These are phyloP conservation scores for Melanophora roralis DNA, from an alignment of 2,888 invertebrate species.

Conservation along the genomic window DNA sequence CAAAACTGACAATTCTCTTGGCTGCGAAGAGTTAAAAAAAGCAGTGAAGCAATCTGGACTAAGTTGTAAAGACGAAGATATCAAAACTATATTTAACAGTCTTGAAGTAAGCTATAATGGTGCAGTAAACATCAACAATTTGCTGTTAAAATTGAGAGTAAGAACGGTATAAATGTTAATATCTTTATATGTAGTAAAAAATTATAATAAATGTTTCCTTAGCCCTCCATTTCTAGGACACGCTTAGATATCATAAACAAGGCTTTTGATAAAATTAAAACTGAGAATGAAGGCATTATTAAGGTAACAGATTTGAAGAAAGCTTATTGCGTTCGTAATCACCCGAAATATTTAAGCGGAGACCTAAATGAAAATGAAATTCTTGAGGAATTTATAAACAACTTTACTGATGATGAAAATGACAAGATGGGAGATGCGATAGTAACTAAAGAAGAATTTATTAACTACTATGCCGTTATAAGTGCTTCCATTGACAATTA, in stretches of 20 bases:
- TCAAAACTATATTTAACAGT: constrained; percentile 71
- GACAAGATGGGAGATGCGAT: constrained; percentile 80
- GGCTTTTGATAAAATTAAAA: constrained; percentile 91
- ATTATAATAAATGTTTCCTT: constrained; percentile 63
- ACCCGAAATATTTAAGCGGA: constrained; percentile 91
- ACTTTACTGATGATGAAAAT: constrained; percentile 84
- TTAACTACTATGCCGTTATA: constrained; percentile 95
- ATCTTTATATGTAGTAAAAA: neutral
- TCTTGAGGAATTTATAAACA: constrained; percentile 86
- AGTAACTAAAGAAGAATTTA: constrained; percentile 89
- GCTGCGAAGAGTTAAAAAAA: constrained; percentile 87
- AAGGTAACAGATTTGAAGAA: constrained; percentile 86
- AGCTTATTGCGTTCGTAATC: constrained; percentile 87
- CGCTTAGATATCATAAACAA: constrained; percentile 85
- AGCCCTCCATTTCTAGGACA: constrained; percentile 89
- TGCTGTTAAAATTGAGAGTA: constrained; percentile 89
- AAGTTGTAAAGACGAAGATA: constrained; percentile 80
- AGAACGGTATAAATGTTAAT: constrained; percentile 69
- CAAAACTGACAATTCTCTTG: constrained; percentile 91
- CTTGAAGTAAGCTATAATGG: constrained; percentile 91
- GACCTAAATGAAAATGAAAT: constrained; percentile 90
- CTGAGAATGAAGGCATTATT: constrained; percentile 88
- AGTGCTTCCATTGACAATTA: constrained; percentile 97
- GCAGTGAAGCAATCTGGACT: constrained; percentile 89
- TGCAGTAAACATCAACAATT: constrained; percentile 91